Base-by-base conservation (phyloP, 2,113 vertebrate genomes). In the Microcebus jonahi region DNA sequence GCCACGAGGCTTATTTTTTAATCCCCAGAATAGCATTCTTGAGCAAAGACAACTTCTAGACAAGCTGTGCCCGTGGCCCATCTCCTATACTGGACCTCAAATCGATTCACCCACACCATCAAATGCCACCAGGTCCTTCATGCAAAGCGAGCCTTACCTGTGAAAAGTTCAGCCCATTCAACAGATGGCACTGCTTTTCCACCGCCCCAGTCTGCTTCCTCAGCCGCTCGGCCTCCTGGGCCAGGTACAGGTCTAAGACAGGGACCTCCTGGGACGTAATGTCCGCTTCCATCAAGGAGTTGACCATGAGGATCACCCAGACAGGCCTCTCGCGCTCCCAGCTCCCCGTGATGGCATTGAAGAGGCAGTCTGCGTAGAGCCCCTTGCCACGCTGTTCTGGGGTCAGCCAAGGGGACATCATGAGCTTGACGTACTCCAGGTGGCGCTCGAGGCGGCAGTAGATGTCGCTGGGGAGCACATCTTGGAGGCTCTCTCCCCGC, bases 271-370 rank as follows among this genome's bases (percentile, higher is more conserved):
- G 97, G 0, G 99, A 99, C 97, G 99, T 99, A 70, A 99, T 98
- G 92, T 99, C 99, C 4, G 98, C 99, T 97, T 99, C 99, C 0
- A 99, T 99, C 96, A 99, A 95, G 3, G 99, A 99, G 96, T 99
- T 99, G 97, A 99, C 99, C 99, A 99, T 99, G 91, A 99, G 97
- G 99, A 99, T 99, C 95, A 99, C 99, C 99, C 99, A 99, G 21
- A 99, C 98, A 0, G 99, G 99, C 36, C 99, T 98, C 97, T 99
- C 99, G 92, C 98, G 96, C 95, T 99, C 99, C 99, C 99, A 99
- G 98, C 99, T 99, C 29, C 99, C 99, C 0, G 99, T 99, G 20
- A 99, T 99, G 95, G 99, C 99, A 0, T 99, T 99, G 97, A 99
- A 99, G 91, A 99, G 99, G 97, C 99, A 99, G 97, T 99, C 99